A percentile compares a stretch with the other conserved stretches of the same genome.
Evolutionary conservation across 2,888 invertebrate species (phyloP).

Genomic region (Bellardia bayeri): DNA sequence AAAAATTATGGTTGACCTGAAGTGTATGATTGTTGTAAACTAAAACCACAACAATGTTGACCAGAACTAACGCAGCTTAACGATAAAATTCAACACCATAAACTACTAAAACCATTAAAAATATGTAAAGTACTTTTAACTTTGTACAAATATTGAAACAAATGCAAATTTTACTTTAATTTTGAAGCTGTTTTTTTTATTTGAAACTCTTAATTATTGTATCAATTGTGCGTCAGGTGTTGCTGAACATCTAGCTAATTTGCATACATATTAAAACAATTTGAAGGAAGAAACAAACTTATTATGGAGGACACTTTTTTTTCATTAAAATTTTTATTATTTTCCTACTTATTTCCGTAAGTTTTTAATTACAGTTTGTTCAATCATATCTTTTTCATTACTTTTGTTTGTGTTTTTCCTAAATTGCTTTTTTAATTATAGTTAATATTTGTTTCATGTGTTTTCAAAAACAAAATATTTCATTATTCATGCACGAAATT

Average conservation of each 20-base stretch:
- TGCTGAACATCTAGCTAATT: not conserved
- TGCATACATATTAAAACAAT: not conserved
- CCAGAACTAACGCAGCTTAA: not conserved
- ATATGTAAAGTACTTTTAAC: not conserved
- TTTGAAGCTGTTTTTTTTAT: no score
- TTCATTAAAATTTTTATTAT: not conserved
- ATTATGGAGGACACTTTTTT: no score
- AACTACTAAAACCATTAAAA: not conserved
- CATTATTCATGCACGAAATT: slow-evolving; percentile 4
- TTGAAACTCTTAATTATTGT: not conserved
- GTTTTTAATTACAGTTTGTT: not conserved
- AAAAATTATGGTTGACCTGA: slow-evolving; percentile 7
- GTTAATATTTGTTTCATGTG: not conserved
- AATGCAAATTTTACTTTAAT: not conserved
- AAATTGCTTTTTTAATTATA: slow-evolving; percentile 8
- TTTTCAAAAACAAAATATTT: not conserved
- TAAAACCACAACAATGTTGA: not conserved
- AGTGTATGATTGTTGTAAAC: not conserved
- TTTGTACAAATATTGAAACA: not conserved
- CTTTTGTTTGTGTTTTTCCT: not conserved
- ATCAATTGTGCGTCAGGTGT: not conserved
- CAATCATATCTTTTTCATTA: not conserved
- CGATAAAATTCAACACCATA: no score
- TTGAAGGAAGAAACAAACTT: not conserved
- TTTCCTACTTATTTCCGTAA: not conserved